Base-by-base conservation (phyloP, 2,797 vertebrate species). In the Podarcis lilfordi region DNA sequence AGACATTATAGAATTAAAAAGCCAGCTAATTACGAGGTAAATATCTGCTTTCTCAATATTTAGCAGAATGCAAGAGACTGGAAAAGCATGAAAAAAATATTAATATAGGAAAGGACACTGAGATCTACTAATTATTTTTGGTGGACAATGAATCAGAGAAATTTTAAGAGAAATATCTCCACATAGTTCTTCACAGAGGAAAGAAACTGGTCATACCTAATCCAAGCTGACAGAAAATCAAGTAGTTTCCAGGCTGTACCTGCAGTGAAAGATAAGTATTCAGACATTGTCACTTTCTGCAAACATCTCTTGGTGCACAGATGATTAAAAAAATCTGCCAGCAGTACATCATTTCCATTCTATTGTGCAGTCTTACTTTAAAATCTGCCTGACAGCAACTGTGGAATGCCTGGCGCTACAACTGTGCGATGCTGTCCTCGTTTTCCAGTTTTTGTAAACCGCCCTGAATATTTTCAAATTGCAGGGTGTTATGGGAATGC, bases 181-280 rank as follows among this genome's bases (percentile, higher is more conserved):
- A 94, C 80, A 35, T 80, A 69, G 21, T 35, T 40, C 94, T 85
- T 92, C 7, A 61, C 85, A 90, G 90, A 75, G 88, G 87, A 91
- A 78, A 89, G 19, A 89, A 88, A 6, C 15, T 74, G 69, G 82
- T 59, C 74, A 82, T 89, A 37, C 87, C 95, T 96, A 97, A 97
- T 96, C 92, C 94, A 92, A 92, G 88, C 55, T 96, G 97, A 97
- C 96, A 97, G 61, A 96, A 95, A 96, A 96, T 97, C 95, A 96
- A 97, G 96, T 94, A 91, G 95, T 95, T 95, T 96, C 96, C 95
- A 92, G 86, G 91, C 86, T 94, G 91, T 91, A 94, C 89, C 93
- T 96, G 87, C 85, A 92, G 83, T 88, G 92, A 94, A 94, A 91
- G 84, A 92, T 93, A 95, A 95, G 92, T 93, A 94, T 95, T 96